Conservation (phyloP, 2,797 vertebrate species). For the Muscicapa comitata region DNA sequence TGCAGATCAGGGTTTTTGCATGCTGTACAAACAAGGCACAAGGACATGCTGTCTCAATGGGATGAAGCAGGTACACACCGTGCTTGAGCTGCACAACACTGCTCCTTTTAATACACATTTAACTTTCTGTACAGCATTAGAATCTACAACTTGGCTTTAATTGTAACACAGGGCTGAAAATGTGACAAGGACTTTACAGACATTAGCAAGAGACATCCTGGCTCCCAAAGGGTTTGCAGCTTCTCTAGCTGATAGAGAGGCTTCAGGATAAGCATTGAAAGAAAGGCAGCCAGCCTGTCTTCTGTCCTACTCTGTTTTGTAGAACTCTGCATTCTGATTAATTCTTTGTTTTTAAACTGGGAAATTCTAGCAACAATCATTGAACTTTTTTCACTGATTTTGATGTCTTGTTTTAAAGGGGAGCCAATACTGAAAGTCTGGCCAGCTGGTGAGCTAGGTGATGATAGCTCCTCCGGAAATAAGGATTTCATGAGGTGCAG, state of each 20-base stretch:
- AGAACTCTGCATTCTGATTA: background rate
- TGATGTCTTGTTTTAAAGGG: background rate
- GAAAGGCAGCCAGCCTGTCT: background rate
- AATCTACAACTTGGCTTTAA: background rate
- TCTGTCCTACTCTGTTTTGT: background rate
- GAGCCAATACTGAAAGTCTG: background rate
- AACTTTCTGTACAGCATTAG: background rate
- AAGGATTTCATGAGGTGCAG: background rate
- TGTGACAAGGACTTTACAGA: background rate
- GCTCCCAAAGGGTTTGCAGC: background rate
- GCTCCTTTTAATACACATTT: background rate
- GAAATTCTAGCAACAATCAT: background rate
- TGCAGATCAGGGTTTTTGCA: background rate
- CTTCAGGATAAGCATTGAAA: background rate
- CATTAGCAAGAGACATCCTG: background rate
- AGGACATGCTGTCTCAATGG: accelerated
- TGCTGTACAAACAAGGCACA: background rate
- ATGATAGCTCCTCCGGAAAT: background rate
- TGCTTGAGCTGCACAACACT: background rate
- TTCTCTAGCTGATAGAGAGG: background rate
- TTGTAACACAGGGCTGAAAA: background rate
- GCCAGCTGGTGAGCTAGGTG: background rate
- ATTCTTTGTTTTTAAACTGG: background rate
- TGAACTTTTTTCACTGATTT: background rate
- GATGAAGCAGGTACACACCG: background rate